Evolutionary conservation across 2,888 invertebrate species (phyloP).

Genomic region (Zaprionus lineosus): DNA sequence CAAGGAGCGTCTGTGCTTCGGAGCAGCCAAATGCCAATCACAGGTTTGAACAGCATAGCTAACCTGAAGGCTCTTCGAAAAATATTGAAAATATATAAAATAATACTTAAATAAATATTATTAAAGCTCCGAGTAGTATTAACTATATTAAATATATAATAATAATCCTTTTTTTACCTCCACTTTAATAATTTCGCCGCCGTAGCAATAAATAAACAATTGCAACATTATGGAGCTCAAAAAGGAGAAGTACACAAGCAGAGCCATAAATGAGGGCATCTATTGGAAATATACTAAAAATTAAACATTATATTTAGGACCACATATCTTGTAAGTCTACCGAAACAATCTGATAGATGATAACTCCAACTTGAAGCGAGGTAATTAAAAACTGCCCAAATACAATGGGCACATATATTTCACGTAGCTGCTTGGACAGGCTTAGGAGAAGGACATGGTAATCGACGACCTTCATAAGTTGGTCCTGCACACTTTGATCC

Average conservation of each 20-base stretch:
- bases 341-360: conserved; percentile 80
- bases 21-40: conserved; percentile 76
- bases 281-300: conserved; percentile 59
- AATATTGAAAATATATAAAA: background rate
- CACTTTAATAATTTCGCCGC: conserved; percentile 79
- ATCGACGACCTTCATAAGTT: conserved; percentile 54
- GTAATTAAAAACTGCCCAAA: conserved; percentile 81
- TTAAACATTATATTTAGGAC: background rate
- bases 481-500: conserved; percentile 20
- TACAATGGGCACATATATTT: conserved; percentile 77
- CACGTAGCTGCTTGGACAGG: conserved; percentile 61
- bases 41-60: conserved; percentile 72
- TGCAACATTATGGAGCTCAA: conserved; percentile 78
- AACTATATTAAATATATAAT: too few species aligned
- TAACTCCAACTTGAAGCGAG: conserved; percentile 80
- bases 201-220: conserved; percentile 80
- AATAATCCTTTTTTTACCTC: conserved; percentile 71
- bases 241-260: conserved; percentile 73
- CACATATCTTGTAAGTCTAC: conserved; percentile 40
- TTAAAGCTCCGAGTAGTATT: too few species aligned
- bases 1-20: conserved; percentile 69
- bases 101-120: too few species aligned
- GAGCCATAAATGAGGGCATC: conserved; percentile 61
- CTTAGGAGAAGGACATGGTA: conserved; percentile 72
- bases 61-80: conserved; percentile 71